These are phyloP conservation scores for Drosophila simulans DNA, from an alignment of 1,140 invertebrate genomes.

Conservation along the genomic window DNA sequence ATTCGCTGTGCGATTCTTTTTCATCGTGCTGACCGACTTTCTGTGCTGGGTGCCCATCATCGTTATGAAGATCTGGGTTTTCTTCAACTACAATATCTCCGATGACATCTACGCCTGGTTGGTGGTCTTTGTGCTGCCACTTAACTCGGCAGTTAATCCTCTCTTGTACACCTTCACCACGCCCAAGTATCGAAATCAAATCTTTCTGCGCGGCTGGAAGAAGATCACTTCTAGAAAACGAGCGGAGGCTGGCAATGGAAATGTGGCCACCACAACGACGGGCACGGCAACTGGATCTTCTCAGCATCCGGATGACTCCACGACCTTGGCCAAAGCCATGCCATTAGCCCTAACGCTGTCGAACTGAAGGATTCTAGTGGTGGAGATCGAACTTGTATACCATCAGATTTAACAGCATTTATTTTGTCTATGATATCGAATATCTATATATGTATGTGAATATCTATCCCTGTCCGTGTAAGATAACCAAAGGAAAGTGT, in stretches of 20 bases:
- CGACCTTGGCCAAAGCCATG: slow-evolving; percentile 53
- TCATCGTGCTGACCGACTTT: slow-evolving; percentile 91
- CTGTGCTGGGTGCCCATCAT: slow-evolving; percentile 92
- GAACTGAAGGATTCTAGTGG: slow-evolving; percentile 19
- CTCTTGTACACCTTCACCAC: slow-evolving; percentile 92
- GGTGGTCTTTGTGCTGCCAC: slow-evolving; percentile 90
- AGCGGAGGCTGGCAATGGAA: slow-evolving; percentile 58
- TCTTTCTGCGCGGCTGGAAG: slow-evolving; percentile 82
- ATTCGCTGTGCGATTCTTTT: slow-evolving; percentile 89
- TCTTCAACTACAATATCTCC: slow-evolving; percentile 86
- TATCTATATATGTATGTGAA: slow-evolving; percentile 35
- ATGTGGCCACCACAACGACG: slow-evolving; percentile 72
- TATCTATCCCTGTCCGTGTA: slow-evolving; percentile 49
- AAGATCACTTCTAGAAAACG: slow-evolving; percentile 77
- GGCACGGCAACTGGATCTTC: slow-evolving; percentile 78
- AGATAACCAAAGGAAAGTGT: slow-evolving; percentile 65
- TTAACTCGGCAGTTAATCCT: slow-evolving; percentile 92
- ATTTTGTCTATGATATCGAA: slow-evolving; percentile 62
- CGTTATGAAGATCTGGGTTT: slow-evolving; percentile 88
- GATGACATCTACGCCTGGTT: slow-evolving; percentile 90
- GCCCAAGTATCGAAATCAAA: slow-evolving; percentile 87
- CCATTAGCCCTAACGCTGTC: slow-evolving; percentile 58
- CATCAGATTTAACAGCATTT: slow-evolving; percentile 40
- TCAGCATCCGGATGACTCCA: slow-evolving; percentile 75
- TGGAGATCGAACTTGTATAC: slow-evolving; percentile 20